Percentiles rank a stretch among this genome's conserved stretches.
Evolutionary conservation across 2,888 invertebrate species (phyloP).

Genomic region (Malthinus seriepunctatus): DNA sequence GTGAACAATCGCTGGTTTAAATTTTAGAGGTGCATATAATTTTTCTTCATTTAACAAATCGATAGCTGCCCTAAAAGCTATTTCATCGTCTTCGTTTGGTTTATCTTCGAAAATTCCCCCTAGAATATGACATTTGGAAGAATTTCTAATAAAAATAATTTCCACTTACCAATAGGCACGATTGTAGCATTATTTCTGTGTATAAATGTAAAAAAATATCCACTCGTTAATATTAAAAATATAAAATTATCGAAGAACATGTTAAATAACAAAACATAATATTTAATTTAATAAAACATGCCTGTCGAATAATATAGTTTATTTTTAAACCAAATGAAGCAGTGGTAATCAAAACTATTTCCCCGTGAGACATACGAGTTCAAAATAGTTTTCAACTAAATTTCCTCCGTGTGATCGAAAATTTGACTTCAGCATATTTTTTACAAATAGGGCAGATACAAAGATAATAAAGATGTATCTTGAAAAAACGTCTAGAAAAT

Average conservation of each 20-base stretch:
- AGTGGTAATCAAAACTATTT: too few relatives aligned
- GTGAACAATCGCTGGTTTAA: not conserved
- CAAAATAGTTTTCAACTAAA: not conserved
- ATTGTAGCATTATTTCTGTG: too few relatives aligned
- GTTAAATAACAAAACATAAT: too few relatives aligned
- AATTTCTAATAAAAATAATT: not conserved
- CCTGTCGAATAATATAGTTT: too few relatives aligned
- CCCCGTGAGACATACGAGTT: too few relatives aligned
- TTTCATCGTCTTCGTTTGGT: conserved; percentile 4
- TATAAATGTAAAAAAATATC: not conserved
- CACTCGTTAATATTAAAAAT: not conserved
- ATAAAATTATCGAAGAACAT: not conserved
- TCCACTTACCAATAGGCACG: not conserved
- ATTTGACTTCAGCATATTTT: not conserved
- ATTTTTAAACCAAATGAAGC: too few relatives aligned
- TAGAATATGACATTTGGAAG: not conserved
- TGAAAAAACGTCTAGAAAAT: too few relatives aligned
- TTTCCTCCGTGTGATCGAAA: too few relatives aligned
- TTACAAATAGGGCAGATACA: not conserved
- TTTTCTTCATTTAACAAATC: conserved; percentile 6
- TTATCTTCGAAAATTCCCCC: conserved; percentile 18
- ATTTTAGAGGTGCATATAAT: not conserved
- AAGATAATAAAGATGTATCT: too few relatives aligned
- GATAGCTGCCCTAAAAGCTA: conserved; percentile 12
- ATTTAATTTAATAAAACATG: too few relatives aligned